Percentiles rank a stretch among this genome's conserved stretches.
Evolutionary conservation across 2,797 vertebrate species (phyloP).

Genomic region (Clarias platycephalus): DNA sequence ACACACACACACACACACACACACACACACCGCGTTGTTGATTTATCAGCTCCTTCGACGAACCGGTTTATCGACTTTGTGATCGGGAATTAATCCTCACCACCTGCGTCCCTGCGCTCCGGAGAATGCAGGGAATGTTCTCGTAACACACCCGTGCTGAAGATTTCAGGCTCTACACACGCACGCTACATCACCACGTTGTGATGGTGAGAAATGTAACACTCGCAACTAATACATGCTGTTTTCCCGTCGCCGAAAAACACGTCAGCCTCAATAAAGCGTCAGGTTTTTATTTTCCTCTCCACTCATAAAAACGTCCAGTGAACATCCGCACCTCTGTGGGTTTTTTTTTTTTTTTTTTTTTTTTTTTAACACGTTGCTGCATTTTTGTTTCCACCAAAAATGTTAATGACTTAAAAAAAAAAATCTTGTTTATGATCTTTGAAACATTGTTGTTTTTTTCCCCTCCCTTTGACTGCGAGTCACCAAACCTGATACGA

Average conservation of each 20-base stretch:
- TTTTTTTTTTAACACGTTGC: background rate
- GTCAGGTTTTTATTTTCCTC: too few species aligned
- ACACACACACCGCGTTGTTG: background rate
- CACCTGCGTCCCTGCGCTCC: conserved; percentile 8
- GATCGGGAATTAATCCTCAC: conserved; percentile 19
- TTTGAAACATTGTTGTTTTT: background rate
- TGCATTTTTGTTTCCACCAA: background rate
- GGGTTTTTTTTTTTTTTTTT: background rate
- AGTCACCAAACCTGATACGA: conserved; percentile 19
- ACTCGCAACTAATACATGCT: background rate
- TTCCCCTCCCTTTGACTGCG: background rate
- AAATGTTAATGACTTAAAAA: background rate
- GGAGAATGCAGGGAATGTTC: conserved; percentile 52
- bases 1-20: too few species aligned
- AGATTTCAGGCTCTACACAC: conserved; percentile 20
- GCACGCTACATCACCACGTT: background rate
- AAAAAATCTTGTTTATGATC: background rate
- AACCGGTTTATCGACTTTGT: conserved; percentile 25
- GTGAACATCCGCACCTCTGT: background rate
- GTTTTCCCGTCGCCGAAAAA: background rate
- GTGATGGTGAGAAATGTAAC: background rate
- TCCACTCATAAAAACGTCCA: background rate
- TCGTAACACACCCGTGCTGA: conserved; percentile 42
- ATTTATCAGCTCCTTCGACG: background rate
- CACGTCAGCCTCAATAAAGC: background rate